These are phyloP conservation scores for Lutraria rhynchaena DNA, from an alignment of 1,140 invertebrate species.

Conservation along the genomic window DNA sequence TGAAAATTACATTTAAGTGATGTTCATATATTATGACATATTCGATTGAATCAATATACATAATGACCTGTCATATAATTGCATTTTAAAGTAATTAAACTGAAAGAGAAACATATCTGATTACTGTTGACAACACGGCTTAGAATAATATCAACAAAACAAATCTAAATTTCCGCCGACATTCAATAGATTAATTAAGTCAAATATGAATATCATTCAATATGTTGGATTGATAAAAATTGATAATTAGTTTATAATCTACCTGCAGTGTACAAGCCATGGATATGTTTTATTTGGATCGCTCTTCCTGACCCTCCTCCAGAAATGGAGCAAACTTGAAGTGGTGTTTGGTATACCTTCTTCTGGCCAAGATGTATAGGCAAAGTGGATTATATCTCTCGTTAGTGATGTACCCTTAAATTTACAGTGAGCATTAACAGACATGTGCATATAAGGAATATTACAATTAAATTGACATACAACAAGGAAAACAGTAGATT, in stretches of 20 bases:
- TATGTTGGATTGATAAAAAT: neutral
- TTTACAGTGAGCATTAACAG: neutral
- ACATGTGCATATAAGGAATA: too few species aligned
- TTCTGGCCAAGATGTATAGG: conserved; percentile 40
- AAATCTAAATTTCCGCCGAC: too few species aligned
- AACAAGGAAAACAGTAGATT: neutral
- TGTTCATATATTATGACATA: neutral
- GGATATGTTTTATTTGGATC: neutral
- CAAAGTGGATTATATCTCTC: conserved; percentile 6
- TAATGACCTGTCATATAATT: neutral
- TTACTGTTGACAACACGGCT: neutral
- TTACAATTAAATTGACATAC: too few species aligned
- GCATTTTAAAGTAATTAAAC: neutral
- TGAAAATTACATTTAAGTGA: neutral
- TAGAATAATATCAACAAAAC: too few species aligned
- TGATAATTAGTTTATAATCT: neutral
- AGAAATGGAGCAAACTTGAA: conserved; percentile 27
- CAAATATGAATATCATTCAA: neutral
- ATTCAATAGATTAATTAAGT: neutral
- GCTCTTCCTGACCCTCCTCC: conserved; percentile 17
- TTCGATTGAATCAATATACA: neutral
- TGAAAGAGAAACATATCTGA: neutral
- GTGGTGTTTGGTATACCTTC: conserved; percentile 24
- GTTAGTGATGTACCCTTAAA: neutral
- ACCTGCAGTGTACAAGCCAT: conserved; percentile 44